These are phyloP conservation scores for Onychorhynchus coronatus DNA, from an alignment of 2,113 vertebrate genomes.

Conservation along the genomic window DNA sequence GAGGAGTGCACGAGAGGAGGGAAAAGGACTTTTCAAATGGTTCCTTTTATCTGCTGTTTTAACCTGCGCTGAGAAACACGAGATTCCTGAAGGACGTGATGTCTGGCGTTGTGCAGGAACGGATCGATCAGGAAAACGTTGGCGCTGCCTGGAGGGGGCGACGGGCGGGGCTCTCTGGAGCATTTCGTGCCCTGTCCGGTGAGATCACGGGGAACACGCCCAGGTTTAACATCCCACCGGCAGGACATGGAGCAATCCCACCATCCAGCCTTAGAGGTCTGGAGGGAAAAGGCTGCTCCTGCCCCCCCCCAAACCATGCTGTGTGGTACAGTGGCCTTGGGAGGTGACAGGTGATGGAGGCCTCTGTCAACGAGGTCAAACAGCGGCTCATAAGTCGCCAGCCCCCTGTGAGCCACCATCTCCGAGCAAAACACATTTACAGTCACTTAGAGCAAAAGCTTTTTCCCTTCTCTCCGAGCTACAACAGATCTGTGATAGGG, in stretches of 20 bases:
- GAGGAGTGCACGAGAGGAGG: background rate
- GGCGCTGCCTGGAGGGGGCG: background rate
- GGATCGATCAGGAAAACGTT: background rate
- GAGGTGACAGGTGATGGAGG: background rate
- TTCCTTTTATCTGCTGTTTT: slow-evolving; percentile 7
- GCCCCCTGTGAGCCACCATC: background rate
- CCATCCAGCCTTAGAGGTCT: rapidly evolving
- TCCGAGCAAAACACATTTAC: background rate
- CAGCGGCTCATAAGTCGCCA: background rate
- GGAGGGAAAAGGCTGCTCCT: background rate
- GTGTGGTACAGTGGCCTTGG: rapidly evolving
- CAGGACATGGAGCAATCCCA: background rate
- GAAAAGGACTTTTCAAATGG: background rate
- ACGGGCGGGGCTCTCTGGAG: background rate
- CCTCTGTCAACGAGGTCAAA: background rate
- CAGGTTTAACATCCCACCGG: rapidly evolving
- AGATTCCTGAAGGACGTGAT: background rate
- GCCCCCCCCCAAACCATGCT: background rate
- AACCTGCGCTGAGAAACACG: background rate
- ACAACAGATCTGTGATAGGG: slow-evolving; percentile 22
- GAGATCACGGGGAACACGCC: rapidly evolving
- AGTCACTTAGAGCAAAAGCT: slow-evolving; percentile 21
- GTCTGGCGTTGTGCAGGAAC: background rate
- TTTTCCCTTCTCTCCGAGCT: background rate
- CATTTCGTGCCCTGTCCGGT: rapidly evolving